A percentile compares a stretch with the other conserved stretches of the same genome.
These are phyloP conservation scores for Anthrax anthrax DNA, from an alignment of 2,888 invertebrate species.

Conservation along the genomic window DNA sequence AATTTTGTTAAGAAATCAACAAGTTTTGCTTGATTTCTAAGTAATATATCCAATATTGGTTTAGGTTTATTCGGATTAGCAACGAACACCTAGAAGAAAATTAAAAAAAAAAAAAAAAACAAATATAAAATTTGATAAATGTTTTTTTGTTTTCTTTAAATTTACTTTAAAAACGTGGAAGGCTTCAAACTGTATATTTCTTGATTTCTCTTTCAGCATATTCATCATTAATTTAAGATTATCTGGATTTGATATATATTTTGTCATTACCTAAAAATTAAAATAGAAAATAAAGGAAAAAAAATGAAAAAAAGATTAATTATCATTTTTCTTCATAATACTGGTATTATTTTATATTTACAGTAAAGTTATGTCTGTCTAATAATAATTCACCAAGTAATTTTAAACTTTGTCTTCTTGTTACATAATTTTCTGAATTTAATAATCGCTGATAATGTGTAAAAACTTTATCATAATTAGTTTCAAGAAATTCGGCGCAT, in stretches of 20 bases:
- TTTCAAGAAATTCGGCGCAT: conserved; percentile 96
- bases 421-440: conserved; percentile 99
- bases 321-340: neutral
- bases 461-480: conserved; percentile 98
- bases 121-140: neutral
- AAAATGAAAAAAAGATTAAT: neutral
- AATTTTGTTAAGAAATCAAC: conserved; percentile 98
- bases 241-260: conserved; percentile 98
- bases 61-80: conserved; percentile 99
- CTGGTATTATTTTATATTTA: conserved; percentile 30
- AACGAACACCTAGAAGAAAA: conserved; percentile 75
- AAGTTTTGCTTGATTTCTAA: conserved; percentile 95
- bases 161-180: conserved; percentile 99
- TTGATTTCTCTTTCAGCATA: conserved; percentile 97
- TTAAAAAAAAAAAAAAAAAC: conserved; percentile 4
- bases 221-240: conserved; percentile 99
- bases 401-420: conserved; percentile 95
- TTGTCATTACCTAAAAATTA: conserved; percentile 64
- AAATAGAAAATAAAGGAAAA: conserved; percentile 7
- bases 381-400: conserved; percentile 90
- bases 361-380: conserved; percentile 98
- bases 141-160: conserved; percentile 1
- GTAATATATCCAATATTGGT: conserved; percentile 94
- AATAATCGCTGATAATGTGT: conserved; percentile 91
- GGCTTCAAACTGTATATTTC: conserved; percentile 99